Evolutionary conservation across 2,888 invertebrate species (phyloP).

Genomic region (Eilema griseolum): DNA sequence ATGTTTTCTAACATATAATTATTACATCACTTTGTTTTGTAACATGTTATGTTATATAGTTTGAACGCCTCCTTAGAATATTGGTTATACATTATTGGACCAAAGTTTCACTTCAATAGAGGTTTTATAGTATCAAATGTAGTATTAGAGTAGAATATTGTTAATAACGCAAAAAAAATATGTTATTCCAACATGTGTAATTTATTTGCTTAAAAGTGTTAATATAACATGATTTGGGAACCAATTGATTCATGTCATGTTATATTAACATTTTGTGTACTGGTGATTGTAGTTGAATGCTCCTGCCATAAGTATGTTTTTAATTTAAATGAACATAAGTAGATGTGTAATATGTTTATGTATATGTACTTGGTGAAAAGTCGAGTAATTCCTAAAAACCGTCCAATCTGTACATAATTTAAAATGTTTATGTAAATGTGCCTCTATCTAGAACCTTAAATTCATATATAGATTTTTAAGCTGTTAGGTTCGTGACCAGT

Average conservation of each 20-base stretch:
- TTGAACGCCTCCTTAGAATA: neutral
- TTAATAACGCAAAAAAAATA: neutral
- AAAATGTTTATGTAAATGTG: neutral
- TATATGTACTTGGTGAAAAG: neutral
- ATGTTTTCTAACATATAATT: neutral
- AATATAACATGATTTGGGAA: neutral
- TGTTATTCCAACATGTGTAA: neutral
- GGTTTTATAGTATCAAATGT: neutral
- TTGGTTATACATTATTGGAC: neutral
- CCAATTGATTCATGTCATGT: too few relatives aligned
- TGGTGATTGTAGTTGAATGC: neutral
- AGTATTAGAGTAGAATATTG: neutral
- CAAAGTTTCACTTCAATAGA: neutral
- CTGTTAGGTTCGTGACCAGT: too few relatives aligned
- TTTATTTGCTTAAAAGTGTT: neutral
- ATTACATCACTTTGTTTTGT: neutral
- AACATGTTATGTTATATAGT: neutral
- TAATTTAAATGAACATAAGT: neutral
- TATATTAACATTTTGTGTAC: too few relatives aligned
- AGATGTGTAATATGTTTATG: neutral
- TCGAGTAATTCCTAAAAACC: conserved; percentile 1
- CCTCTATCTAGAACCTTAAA: too few relatives aligned
- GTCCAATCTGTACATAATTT: neutral
- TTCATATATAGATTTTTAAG: too few relatives aligned
- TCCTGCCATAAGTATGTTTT: neutral